These are phyloP conservation scores for Hormiphora californensis DNA, from an alignment of 37 sponge, comb jelly and placozoan genomes.

Conservation along the genomic window DNA sequence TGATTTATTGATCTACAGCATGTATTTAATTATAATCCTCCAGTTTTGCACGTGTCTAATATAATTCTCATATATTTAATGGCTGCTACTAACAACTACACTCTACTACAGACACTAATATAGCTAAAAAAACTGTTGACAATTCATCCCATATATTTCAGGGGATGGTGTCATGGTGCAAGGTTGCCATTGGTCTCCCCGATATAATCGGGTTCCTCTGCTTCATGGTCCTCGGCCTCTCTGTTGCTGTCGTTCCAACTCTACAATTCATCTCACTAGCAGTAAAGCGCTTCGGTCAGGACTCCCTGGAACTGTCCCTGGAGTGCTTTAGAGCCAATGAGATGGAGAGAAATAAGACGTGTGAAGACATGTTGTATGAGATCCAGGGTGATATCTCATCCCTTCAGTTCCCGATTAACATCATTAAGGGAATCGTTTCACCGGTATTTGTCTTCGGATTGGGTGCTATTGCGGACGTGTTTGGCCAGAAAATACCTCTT, in stretches of 20 bases:
- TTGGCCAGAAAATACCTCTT: constrained; percentile 17
- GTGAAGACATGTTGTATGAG: background rate
- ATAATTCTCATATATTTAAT: too few relatives aligned
- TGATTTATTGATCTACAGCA: too few relatives aligned
- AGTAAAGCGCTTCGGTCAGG: too few relatives aligned
- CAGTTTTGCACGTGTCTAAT: too few relatives aligned
- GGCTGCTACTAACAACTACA: too few relatives aligned
- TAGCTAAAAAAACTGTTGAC: too few relatives aligned
- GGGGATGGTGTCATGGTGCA: too few relatives aligned
- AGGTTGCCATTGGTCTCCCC: constrained; percentile 7
- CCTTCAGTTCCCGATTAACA: background rate
- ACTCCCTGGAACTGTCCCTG: too few relatives aligned
- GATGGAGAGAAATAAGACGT: constrained; percentile 12
- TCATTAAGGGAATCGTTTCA: background rate
- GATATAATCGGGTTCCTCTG: background rate
- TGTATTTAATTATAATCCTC: too few relatives aligned
- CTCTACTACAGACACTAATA: too few relatives aligned
- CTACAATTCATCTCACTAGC: constrained; percentile 28
- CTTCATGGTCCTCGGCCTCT: background rate
- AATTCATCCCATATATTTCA: too few relatives aligned
- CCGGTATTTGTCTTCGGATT: constrained; percentile 12
- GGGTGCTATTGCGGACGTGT: background rate
- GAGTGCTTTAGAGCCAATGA: too few relatives aligned
- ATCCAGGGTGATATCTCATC: background rate
- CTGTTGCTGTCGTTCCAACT: background rate